These are phyloP conservation scores for Drymonia ruficornis DNA, from an alignment of 2,888 invertebrate genomes.

Conservation along the genomic window DNA sequence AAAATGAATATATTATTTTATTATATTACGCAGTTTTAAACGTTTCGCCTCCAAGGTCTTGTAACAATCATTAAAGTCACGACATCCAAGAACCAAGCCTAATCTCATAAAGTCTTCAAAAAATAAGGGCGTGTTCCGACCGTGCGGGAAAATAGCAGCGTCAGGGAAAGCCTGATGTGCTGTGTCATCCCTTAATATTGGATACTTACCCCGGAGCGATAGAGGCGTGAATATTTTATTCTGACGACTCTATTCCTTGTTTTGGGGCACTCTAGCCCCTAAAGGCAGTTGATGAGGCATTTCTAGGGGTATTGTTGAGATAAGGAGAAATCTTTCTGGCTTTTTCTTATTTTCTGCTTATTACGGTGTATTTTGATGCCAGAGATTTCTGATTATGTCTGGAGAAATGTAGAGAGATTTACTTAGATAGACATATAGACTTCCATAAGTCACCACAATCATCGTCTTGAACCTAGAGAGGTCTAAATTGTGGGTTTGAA, in stretches of 20 bases:
- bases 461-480: no score
- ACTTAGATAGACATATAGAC: no score
- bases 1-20: no score
- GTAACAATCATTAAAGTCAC: conserved; percentile 12
- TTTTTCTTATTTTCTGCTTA: not conserved
- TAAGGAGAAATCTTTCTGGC: not conserved
- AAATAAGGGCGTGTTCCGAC: conserved; percentile 11
- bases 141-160: conserved; percentile 29
- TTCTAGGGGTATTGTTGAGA: not conserved
- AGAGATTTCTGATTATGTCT: not conserved
- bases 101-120: conserved; percentile 31
- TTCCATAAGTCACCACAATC: no score
- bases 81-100: conserved; percentile 15
- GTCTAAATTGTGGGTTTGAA: no score
- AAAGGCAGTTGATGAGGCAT: not conserved
- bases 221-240: conserved; percentile 23
- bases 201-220: conserved; percentile 28
- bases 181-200: conserved; percentile 42
- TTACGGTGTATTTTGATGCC: not conserved
- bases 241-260: conserved; percentile 11
- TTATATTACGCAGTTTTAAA: no score
- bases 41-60: no score
- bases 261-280: not conserved
- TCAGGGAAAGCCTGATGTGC: conserved; percentile 27
- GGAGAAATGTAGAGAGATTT: no score